Conservation (phyloP, 2,797 vertebrate species). For the Silurus lanzhouensis region DNA sequence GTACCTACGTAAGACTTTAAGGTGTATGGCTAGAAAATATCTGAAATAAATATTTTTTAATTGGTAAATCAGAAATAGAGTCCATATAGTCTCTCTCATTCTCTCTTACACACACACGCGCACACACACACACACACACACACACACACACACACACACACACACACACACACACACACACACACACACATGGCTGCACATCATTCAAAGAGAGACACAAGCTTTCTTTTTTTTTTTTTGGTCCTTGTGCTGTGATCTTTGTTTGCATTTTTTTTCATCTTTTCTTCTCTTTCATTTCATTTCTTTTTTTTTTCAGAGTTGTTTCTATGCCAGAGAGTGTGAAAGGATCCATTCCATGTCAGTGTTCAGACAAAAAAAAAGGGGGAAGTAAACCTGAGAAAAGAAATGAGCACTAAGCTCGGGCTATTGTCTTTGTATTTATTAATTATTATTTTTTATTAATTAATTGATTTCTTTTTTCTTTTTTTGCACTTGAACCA, state of each 20-base stretch:
- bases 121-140: neutral
- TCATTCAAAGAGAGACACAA: constrained; percentile 26
- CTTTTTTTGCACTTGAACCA: neutral
- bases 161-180: neutral
- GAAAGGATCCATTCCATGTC: constrained; percentile 49
- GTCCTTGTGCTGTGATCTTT: constrained; percentile 53
- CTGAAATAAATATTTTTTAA: constrained; percentile 33
- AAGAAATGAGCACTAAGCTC: constrained; percentile 43
- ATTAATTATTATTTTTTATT: neutral
- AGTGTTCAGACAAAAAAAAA: constrained; percentile 39
- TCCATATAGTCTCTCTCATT: neutral
- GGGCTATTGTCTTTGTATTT: constrained; percentile 9
- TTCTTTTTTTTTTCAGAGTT: constrained; percentile 29
- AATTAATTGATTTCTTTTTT: neutral
- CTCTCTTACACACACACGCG: neutral
- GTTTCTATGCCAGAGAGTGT: constrained; percentile 38
- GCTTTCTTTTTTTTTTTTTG: constrained; percentile 29
- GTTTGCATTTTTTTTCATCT: constrained; percentile 31
- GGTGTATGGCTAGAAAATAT: constrained; percentile 20
- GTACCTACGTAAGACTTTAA: constrained; percentile 23
- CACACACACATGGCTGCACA: neutral
- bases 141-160: neutral
- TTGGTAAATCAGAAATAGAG: constrained; percentile 5
- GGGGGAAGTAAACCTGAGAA: constrained; percentile 39
- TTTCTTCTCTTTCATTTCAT: constrained; percentile 1